Evolutionary conservation across 2,888 invertebrate species (phyloP).

Genomic region (Molorchus minor): DNA sequence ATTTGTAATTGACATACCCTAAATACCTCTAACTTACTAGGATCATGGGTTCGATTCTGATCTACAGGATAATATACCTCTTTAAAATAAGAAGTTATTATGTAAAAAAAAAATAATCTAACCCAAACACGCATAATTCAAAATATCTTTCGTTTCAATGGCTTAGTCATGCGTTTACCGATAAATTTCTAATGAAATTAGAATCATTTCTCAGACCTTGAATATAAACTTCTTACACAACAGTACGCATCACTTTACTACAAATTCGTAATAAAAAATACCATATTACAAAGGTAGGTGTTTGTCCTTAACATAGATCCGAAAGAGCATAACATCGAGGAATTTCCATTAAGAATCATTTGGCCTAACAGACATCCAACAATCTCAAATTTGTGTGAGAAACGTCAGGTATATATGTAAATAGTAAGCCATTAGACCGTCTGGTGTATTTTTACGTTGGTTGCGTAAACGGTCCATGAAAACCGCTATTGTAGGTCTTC

Average conservation of each 20-base stretch:
- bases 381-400: neutral
- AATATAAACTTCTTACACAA: neutral
- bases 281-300: neutral
- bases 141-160: neutral
- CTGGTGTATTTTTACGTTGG: neutral
- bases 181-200: constrained; percentile 17
- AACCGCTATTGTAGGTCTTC: neutral
- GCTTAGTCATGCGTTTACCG: constrained; percentile 9
- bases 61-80: no score
- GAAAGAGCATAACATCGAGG: neutral
- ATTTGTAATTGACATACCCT: no score
- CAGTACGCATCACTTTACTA: constrained; percentile 2
- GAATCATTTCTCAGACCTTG: constrained; percentile 10
- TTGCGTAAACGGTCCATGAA: neutral
- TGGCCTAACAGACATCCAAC: neutral
- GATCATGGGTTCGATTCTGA: no score
- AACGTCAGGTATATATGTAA: neutral
- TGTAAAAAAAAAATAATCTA: no score
- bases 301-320: constrained; percentile 18
- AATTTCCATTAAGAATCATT: constrained; percentile 9
- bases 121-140: no score
- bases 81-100: no score
- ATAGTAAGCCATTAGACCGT: neutral
- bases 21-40: no score
- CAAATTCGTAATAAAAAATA: constrained; percentile 6